Evolutionary conservation across 2,888 invertebrate genomes (phyloP).

Genomic region (Vanessa cardui): DNA sequence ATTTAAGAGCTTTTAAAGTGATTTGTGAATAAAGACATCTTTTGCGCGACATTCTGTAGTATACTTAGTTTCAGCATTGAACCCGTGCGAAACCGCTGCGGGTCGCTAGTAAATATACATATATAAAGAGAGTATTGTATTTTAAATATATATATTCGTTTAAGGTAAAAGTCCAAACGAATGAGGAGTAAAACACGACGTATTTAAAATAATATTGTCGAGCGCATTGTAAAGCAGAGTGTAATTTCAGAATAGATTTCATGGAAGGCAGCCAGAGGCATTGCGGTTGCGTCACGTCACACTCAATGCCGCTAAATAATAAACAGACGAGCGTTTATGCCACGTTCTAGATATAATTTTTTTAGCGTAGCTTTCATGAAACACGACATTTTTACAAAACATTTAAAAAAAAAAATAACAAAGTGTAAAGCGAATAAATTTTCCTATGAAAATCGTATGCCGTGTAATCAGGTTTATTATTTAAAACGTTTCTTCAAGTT

Average conservation of each 20-base stretch:
- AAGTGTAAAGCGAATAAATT: background rate
- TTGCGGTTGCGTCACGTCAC: conserved; percentile 30
- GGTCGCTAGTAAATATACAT: no score
- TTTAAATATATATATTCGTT: background rate
- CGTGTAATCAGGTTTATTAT: background rate
- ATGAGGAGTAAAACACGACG: conserved; percentile 4
- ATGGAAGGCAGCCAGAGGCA: conserved; percentile 30
- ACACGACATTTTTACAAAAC: background rate
- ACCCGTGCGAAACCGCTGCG: no score
- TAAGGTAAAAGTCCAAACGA: background rate
- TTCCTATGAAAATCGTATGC: conserved; percentile 5
- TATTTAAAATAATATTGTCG: conserved; percentile 15
- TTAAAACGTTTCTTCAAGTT: background rate
- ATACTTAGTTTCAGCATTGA: no score
- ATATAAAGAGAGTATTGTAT: background rate
- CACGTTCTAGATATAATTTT: conserved; percentile 20
- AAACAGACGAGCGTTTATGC: conserved; percentile 25
- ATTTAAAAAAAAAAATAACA: no score
- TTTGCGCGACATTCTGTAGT: no score
- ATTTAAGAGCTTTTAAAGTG: no score
- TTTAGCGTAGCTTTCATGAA: conserved; percentile 9
- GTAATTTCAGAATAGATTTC: conserved; percentile 35
- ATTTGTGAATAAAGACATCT: no score
- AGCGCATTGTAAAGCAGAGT: conserved; percentile 19
- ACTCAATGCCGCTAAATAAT: conserved; percentile 28